A percentile compares a stretch with the other conserved stretches of the same genome.
These are phyloP conservation scores for Rosalia funebris DNA, from an alignment of 2,888 invertebrate genomes.

Conservation along the genomic window DNA sequence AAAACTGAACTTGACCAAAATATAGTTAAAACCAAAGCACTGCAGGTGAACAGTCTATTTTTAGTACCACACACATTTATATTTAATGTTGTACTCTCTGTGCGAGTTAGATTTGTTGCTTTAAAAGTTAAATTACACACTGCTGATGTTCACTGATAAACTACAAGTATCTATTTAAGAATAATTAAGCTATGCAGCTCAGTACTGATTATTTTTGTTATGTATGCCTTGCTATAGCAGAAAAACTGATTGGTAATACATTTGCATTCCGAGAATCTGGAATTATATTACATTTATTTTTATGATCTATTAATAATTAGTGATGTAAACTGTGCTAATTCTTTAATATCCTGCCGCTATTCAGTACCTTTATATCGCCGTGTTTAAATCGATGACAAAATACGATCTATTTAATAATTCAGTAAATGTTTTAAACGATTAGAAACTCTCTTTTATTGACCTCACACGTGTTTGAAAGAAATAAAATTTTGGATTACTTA, in stretches of 20 bases:
- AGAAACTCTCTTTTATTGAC: no score
- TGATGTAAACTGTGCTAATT: constrained; percentile 1
- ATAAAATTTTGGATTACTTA: no score
- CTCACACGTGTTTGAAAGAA: no score
- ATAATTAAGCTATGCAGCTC: background rate
- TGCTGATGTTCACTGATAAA: constrained; percentile 12
- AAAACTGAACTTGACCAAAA: constrained; percentile 41
- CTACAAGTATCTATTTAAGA: constrained; percentile 16
- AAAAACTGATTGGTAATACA: no score
- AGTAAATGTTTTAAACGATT: no score
- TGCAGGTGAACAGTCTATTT: constrained; percentile 49
- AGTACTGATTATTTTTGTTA: constrained; percentile 1
- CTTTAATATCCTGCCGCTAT: background rate
- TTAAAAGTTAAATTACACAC: constrained; percentile 7
- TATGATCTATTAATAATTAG: background rate
- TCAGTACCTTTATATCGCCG: background rate
- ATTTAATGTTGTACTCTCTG: constrained; percentile 31
- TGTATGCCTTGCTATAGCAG: background rate
- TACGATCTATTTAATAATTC: no score
- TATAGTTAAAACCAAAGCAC: constrained; percentile 38
- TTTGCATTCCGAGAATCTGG: no score
- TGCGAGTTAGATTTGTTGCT: constrained; percentile 9
- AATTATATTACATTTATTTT: background rate
- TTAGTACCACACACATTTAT: constrained; percentile 36
- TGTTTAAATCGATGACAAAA: no score